These are phyloP conservation scores for Polypedilum vanderplanki DNA, from an alignment of 1,140 invertebrate species.

Conservation along the genomic window DNA sequence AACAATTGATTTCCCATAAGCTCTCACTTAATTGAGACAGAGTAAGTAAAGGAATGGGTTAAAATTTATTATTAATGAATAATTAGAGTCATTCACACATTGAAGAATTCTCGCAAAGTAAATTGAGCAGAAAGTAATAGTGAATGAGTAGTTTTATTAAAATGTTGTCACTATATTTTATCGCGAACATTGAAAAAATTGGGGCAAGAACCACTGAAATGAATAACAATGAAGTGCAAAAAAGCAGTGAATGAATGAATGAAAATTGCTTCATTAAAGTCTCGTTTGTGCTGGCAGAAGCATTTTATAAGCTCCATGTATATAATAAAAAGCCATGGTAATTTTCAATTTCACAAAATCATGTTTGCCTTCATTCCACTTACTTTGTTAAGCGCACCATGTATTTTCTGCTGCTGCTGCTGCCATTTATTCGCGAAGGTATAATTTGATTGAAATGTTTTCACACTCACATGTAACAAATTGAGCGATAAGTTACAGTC, in stretches of 20 bases:
- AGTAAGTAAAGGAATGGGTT: too few species aligned
- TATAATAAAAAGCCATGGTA: conserved; percentile 8
- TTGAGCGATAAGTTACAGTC: conserved; percentile 25
- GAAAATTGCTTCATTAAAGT: conserved; percentile 23
- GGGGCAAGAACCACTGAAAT: neutral
- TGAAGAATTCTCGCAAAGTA: too few species aligned
- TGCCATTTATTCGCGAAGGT: conserved; percentile 3
- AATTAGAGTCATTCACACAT: too few species aligned
- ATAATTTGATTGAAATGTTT: conserved; percentile 26
- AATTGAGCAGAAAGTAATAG: too few species aligned
- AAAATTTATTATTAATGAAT: too few species aligned
- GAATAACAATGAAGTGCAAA: conserved; percentile 22
- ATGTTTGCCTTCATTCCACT: neutral
- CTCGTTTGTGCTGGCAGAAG: conserved; percentile 20
- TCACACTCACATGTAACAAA: conserved; percentile 26
- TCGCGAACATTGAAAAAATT: neutral
- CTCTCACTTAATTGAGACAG: neutral
- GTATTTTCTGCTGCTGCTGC: neutral
- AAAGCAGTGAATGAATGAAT: conserved; percentile 9
- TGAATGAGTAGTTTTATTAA: too few species aligned
- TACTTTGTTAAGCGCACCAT: neutral
- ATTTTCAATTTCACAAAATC: conserved; percentile 19
- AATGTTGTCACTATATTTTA: too few species aligned
- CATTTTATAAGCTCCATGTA: neutral
- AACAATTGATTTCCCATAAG: conserved; percentile 5